Evolutionary conservation across 2,888 invertebrate species (phyloP).

Genomic region (Griposia aprilina): DNA sequence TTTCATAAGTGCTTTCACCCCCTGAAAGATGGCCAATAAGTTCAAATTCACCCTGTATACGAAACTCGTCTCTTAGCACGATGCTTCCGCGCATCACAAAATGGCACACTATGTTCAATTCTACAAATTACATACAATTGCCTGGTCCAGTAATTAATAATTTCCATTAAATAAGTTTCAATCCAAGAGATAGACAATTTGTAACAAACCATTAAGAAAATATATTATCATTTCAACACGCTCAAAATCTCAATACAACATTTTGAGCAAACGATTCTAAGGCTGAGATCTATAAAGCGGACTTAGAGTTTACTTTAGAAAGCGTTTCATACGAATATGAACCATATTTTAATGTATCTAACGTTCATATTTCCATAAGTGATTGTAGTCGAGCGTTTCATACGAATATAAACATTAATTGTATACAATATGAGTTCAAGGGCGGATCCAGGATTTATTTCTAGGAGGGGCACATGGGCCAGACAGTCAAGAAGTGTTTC

Average conservation of each 20-base stretch:
- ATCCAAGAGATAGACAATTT: slow-evolving; percentile 75
- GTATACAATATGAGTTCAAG: no score
- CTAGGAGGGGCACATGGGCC: no score
- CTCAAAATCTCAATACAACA: slow-evolving; percentile 64
- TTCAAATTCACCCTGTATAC: neutral
- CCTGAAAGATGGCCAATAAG: neutral
- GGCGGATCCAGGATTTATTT: no score
- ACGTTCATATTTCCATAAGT: slow-evolving; percentile 1
- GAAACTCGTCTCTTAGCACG: slow-evolving; percentile 26
- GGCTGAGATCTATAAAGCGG: slow-evolving; percentile 8
- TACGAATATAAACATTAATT: neutral
- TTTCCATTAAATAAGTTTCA: slow-evolving; percentile 70
- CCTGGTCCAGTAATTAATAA: slow-evolving; percentile 80
- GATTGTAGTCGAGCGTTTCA: no score
- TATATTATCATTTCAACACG: slow-evolving; percentile 73
- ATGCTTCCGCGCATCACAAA: slow-evolving; percentile 57
- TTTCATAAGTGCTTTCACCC: neutral
- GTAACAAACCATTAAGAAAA: slow-evolving; percentile 79
- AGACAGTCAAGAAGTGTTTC: no score
- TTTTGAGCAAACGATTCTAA: slow-evolving; percentile 71
- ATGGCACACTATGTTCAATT: slow-evolving; percentile 75
- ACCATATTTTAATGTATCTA: neutral
- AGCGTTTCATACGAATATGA: slow-evolving; percentile 1
- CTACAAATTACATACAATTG: slow-evolving; percentile 64
- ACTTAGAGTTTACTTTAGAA: neutral